Percentiles rank a stretch among this genome's conserved stretches.
phyloP scores from a whole-genome alignment of 2,797 vertebrate genomes.

The Hemibagrus guttatus region DNA sequence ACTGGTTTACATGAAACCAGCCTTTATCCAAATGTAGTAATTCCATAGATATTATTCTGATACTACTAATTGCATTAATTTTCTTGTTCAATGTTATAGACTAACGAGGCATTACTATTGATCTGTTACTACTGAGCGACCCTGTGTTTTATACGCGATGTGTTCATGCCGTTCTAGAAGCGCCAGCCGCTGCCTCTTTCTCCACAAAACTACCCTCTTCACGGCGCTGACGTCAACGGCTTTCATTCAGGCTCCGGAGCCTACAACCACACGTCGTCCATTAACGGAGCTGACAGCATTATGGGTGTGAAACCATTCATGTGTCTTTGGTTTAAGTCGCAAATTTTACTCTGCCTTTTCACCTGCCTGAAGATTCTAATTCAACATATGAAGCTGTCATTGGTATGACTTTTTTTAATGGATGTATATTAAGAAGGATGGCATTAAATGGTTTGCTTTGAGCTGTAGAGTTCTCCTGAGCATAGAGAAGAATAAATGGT shows the following conservation, averaged over 20 bases:
- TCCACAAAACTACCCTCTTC: slow-evolving; percentile 90
- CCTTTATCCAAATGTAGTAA: not conserved
- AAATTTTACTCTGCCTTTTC: not conserved
- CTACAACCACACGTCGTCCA: slow-evolving; percentile 88
- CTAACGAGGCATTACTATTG: not conserved
- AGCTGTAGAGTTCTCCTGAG: not conserved
- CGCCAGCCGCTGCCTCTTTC: slow-evolving; percentile 67
- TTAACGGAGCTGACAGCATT: slow-evolving; percentile 85
- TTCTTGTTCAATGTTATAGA: not conserved
- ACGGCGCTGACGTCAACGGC: slow-evolving; percentile 87
- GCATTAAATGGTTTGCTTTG: not conserved
- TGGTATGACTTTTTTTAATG: too few relatives aligned
- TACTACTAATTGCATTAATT: too few relatives aligned
- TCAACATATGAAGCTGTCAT: not conserved
- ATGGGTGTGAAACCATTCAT: slow-evolving; percentile 76
- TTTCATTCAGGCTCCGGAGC: slow-evolving; percentile 82
- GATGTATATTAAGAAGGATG: not conserved
- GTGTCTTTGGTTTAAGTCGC: not conserved
- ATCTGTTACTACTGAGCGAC: not conserved
- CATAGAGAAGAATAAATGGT: not conserved
- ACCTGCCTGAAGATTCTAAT: not conserved
- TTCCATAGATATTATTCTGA: not conserved
- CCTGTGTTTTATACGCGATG: not conserved
- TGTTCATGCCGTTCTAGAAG: slow-evolving; percentile 56
- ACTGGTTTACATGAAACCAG: not conserved